Evolutionary conservation across 1,140 invertebrate genomes (phyloP), one percentile per base, ranked within the genome.

Genomic region (Heliconius nattereri): DNA sequence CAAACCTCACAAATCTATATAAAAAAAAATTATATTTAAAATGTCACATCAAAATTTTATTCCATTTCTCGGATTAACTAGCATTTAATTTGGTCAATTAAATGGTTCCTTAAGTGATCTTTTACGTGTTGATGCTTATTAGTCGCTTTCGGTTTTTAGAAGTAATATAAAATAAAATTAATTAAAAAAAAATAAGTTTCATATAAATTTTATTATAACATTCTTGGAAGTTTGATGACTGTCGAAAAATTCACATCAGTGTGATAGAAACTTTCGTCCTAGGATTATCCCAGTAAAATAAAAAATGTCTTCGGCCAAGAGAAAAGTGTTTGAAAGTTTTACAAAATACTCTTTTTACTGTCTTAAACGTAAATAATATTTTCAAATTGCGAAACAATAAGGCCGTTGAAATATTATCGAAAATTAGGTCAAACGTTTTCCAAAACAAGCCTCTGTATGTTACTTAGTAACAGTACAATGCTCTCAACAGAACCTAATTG

Each of bases 401-500:
- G 60, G 23, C 60, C 60, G 60, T 66, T 29, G 60, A 66, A 29
- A 29, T 29, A 66, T 29, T 66, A 66, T 66, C 3, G 20, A 37
- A 71, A 79, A 79, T 79, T 45, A 52, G 78, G 72, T 23, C 60
- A 75, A 75, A 32, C 37, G 20, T 79, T 75, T 74, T 66, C 73
- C 66, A 75, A 79, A 79, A 71, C 35, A 40, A 66, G 60, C 60
- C 60, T 35, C 32, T 66, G 23, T 66, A 29, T 11, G 26, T 66
- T 66, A 29, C 26, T 66, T 66, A 16, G 60, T 66, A 66, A 66
- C 78, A 79, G 74, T 79, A 73, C 60, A 75, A 79, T 82, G 81
- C 78, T 80, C 72, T 80, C 76, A 75, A 57, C 73, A 82, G 78
- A 76, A 76, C 71, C 81, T 84, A 82, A 84, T 80, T 84, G 81